Conservation (phyloP, 2,113 vertebrate species). For the Mus musculus region DNA sequence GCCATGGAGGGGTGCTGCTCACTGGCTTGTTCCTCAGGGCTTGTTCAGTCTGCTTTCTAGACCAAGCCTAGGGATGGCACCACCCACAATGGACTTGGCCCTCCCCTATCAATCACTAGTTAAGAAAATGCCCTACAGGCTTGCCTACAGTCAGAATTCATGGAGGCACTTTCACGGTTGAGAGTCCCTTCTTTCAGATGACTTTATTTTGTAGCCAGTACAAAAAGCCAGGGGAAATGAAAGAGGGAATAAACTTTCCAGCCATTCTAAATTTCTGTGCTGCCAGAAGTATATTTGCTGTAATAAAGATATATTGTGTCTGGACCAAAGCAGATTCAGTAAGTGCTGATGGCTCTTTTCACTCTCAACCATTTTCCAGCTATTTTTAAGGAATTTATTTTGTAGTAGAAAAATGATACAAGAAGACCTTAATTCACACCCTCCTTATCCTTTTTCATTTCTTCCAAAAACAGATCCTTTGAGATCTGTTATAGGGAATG, state of each 20-base stretch:
- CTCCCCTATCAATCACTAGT: background rate
- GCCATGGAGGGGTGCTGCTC: background rate
- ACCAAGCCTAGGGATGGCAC: background rate
- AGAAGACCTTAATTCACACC: constrained; percentile 7
- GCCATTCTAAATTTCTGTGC: constrained; percentile 38
- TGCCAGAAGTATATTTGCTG: background rate
- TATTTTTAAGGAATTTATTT: constrained; percentile 80
- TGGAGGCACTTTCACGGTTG: background rate
- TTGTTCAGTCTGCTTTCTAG: background rate
- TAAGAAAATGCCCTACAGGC: background rate
- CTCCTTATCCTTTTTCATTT: background rate
- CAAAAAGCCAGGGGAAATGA: constrained; percentile 57
- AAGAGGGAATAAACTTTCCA: constrained; percentile 17
- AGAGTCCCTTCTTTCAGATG: background rate
- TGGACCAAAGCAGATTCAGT: constrained; percentile 28
- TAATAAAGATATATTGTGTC: constrained; percentile 50
- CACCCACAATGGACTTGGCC: background rate
- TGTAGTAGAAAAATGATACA: constrained; percentile 53
- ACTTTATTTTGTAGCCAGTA: background rate
- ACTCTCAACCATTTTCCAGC: constrained; percentile 62
- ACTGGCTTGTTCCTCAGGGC: background rate
- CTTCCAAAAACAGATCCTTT: constrained; percentile 80
- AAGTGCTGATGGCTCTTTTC: constrained; percentile 38
- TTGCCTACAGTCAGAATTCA: background rate
- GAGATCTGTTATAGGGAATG: constrained; percentile 77